Evolutionary conservation across 1,140 invertebrate genomes (phyloP).

Genomic region (Drosophila busckii): DNA sequence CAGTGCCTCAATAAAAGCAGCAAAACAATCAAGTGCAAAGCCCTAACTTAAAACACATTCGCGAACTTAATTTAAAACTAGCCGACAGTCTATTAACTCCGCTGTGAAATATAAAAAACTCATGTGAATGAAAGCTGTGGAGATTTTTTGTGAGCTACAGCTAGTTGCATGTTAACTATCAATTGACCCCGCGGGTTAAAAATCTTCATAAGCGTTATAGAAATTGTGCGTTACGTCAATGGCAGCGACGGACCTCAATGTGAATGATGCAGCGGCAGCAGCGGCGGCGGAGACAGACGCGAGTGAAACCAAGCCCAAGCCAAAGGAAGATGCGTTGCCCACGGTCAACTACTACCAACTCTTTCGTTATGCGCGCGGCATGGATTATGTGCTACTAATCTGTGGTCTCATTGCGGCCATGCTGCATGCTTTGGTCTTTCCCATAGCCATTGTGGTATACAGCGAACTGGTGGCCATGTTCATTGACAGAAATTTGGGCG

Average conservation of each 20-base stretch:
- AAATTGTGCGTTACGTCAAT: conserved; percentile 24
- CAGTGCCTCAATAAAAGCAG: conserved; percentile 1
- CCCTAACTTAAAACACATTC: too few relatives aligned
- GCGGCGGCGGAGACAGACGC: conserved; percentile 8
- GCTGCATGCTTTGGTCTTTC: conserved; percentile 82
- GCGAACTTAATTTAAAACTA: too few relatives aligned
- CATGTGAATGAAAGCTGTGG: too few relatives aligned
- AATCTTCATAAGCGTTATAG: conserved; percentile 51
- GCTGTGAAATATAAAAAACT: too few relatives aligned
- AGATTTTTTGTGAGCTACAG: conserved; percentile 13
- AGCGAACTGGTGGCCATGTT: conserved; percentile 84
- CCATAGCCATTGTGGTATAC: conserved; percentile 84
- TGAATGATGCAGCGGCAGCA: not conserved
- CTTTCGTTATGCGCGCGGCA: conserved; percentile 80
- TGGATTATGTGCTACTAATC: conserved; percentile 75
- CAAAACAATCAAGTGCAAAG: conserved; percentile 30
- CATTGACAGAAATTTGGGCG: conserved; percentile 79
- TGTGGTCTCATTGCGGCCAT: conserved; percentile 81
- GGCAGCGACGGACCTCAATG: conserved; percentile 24
- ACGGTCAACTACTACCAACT: conserved; percentile 55
- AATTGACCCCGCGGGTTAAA: conserved; percentile 67
- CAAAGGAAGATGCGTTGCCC: conserved; percentile 14
- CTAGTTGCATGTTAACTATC: conserved; percentile 47
- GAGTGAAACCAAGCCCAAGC: conserved; percentile 22
- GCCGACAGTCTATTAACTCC: too few relatives aligned